Percentiles rank a stretch among this genome's conserved stretches.
phyloP scores from a whole-genome alignment of 1,140 invertebrate species.

The Papilio dardanus region DNA sequence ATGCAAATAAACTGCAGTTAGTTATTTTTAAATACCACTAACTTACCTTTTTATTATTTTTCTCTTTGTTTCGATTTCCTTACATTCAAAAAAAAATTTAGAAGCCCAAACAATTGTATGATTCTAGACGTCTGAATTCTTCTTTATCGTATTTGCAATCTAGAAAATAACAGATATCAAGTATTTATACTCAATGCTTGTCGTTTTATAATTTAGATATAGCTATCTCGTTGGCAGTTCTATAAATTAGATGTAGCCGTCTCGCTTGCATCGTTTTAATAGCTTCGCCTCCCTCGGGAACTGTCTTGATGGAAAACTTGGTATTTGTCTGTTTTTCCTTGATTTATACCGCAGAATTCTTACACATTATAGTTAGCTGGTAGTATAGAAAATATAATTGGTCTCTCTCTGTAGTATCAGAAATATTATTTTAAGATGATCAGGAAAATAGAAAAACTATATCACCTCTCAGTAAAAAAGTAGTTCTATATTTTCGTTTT shows the following conservation, averaged over 20 bases:
- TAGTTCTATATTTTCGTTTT: too few species aligned
- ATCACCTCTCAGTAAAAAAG: too few species aligned
- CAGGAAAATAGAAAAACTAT: too few species aligned
- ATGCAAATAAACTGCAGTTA: too few species aligned
- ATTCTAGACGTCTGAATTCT: too few species aligned
- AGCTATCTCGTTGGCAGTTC: not conserved
- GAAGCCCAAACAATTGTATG: too few species aligned
- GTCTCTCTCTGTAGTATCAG: not conserved
- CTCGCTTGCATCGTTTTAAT: constrained; percentile 1
- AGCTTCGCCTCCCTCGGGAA: not conserved
- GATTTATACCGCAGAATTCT: not conserved
- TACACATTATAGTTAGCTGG: not conserved
- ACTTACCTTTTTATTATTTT: too few species aligned
- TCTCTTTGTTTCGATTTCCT: too few species aligned
- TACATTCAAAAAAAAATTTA: too few species aligned
- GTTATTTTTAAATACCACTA: too few species aligned
- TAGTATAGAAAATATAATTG: not conserved
- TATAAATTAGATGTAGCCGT: constrained; percentile 8
- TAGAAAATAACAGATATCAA: constrained; percentile 7
- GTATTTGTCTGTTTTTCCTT: constrained; percentile 8
- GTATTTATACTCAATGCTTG: not conserved
- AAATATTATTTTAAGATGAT: too few species aligned
- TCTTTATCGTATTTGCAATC: not conserved
- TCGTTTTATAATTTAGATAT: too few species aligned
- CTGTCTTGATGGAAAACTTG: not conserved